Percentiles rank a stretch among this genome's conserved stretches.
Conservation (phyloP, 2,113 vertebrate genomes). For the Burhinus oedicnemus region DNA sequence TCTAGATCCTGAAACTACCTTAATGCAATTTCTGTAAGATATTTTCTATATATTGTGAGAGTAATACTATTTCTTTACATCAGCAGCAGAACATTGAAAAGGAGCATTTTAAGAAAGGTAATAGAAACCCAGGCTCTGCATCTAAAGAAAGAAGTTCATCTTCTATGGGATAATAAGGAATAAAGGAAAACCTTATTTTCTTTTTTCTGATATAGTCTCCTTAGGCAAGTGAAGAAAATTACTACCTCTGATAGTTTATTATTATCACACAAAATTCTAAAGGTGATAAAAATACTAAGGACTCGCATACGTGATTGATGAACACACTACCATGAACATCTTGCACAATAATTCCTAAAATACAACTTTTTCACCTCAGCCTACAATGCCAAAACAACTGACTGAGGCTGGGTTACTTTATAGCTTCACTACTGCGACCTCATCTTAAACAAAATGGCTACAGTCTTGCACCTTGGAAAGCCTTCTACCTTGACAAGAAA, state of each 20-base stretch:
- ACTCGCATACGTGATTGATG: neutral
- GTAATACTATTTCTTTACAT: neutral
- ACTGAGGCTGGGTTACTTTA: neutral
- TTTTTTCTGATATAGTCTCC: neutral
- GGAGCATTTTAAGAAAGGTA: neutral
- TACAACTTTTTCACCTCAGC: neutral
- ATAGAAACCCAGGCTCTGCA: neutral
- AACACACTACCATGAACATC: neutral
- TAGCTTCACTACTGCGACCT: neutral
- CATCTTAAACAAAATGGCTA: neutral
- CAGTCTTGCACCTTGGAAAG: neutral
- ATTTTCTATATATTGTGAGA: neutral
- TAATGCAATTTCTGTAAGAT: neutral
- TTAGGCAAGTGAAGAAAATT: neutral
- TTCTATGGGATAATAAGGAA: neutral
- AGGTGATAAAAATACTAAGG: neutral
- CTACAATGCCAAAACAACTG: neutral
- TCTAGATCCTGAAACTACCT: neutral
- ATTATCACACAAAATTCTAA: neutral
- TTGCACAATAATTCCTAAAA: neutral
- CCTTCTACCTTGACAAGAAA: neutral
- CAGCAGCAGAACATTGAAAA: neutral
- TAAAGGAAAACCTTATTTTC: neutral
- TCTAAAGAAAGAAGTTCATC: neutral
- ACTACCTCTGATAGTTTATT: neutral